Evolutionary conservation across 2,888 invertebrate genomes (phyloP).

Genomic region (Arge pagana): DNA sequence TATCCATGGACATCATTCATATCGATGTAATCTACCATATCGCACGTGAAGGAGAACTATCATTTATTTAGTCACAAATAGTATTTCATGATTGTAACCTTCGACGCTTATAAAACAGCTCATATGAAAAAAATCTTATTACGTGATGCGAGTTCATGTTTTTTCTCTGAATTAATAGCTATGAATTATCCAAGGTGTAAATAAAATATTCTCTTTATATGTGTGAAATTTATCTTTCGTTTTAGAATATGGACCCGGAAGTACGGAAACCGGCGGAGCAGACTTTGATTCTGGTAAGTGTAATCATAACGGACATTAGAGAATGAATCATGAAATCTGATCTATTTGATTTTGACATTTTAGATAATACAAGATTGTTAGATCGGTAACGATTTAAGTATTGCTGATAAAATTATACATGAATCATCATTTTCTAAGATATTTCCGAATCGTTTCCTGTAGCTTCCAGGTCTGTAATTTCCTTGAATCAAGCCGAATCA

Average conservation of each 20-base stretch:
- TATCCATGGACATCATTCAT: too few relatives aligned
- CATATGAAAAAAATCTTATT: too few relatives aligned
- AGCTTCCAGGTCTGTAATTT: slow-evolving; percentile 11
- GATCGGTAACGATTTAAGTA: neutral
- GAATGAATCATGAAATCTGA: neutral
- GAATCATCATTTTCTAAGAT: slow-evolving; percentile 10
- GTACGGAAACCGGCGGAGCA: slow-evolving; percentile 78
- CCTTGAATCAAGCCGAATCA: too few relatives aligned
- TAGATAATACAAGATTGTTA: neutral
- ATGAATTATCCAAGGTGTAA: too few relatives aligned
- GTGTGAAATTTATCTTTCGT: slow-evolving; percentile 48
- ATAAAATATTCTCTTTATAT: too few relatives aligned
- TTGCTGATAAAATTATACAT: neutral
- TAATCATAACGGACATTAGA: neutral
- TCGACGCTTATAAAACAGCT: too few relatives aligned
- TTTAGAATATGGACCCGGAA: slow-evolving; percentile 77
- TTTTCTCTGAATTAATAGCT: too few relatives aligned
- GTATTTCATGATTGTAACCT: too few relatives aligned
- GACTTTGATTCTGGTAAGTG: slow-evolving; percentile 81
- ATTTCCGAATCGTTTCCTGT: neutral
- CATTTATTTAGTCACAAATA: too few relatives aligned
- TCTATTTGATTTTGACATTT: neutral
- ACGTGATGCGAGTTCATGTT: too few relatives aligned
- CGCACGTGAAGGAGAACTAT: too few relatives aligned
- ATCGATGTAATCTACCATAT: too few relatives aligned